Percentiles rank a stretch among this genome's conserved stretches.
phyloP scores from a whole-genome alignment of 2,797 vertebrate genomes.

The Allenopithecus nigroviridis region DNA sequence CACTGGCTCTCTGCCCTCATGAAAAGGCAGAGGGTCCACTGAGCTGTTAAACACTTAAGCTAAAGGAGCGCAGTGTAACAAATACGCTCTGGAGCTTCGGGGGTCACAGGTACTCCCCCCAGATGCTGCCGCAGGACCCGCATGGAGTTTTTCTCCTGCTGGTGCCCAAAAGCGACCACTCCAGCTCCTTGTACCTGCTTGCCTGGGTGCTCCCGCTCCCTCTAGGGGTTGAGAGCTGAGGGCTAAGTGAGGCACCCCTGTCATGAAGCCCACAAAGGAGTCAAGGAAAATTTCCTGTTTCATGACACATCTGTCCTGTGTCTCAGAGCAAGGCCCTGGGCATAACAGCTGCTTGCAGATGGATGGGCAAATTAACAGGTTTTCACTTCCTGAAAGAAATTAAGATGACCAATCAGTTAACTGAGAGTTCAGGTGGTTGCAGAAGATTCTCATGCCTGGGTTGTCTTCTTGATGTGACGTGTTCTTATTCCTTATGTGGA shows the following conservation, averaged over 20 bases:
- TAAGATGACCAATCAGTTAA: background rate
- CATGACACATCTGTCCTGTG: background rate
- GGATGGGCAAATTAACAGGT: background rate
- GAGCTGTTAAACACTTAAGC: background rate
- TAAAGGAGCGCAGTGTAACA: background rate
- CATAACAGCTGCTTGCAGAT: background rate
- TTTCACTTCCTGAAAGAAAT: background rate
- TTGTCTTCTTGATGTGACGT: background rate
- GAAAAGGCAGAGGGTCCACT: background rate
- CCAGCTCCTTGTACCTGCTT: background rate
- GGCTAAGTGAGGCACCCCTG: background rate
- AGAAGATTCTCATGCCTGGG: background rate
- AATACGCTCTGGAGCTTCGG: background rate
- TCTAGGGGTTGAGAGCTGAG: background rate
- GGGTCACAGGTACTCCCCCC: background rate
- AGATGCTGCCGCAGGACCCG: background rate
- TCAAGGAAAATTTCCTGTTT: background rate
- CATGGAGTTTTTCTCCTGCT: background rate
- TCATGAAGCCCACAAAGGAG: background rate
- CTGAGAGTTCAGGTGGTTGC: background rate
- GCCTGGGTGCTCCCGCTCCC: background rate
- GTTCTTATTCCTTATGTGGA: background rate
- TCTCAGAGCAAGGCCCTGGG: background rate
- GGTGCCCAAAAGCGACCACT: background rate
- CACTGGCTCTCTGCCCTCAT: background rate